A percentile compares a stretch with the other conserved stretches of the same genome.
phyloP scores from a whole-genome alignment of 1,140 invertebrate genomes.

The Heterodera schachtii region DNA sequence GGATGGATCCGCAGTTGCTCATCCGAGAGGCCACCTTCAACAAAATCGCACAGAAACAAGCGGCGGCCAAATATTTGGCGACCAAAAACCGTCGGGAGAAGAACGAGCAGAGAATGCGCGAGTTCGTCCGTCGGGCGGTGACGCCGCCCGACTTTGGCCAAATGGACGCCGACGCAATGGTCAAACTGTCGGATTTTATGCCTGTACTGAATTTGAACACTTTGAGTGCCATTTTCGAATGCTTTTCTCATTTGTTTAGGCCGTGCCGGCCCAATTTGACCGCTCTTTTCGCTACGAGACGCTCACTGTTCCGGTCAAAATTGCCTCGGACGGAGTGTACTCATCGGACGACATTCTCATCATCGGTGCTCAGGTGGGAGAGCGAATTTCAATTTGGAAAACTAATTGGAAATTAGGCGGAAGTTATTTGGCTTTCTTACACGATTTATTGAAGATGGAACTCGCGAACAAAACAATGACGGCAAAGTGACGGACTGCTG shows the following conservation, averaged over 20 bases:
- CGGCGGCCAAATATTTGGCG: constrained; percentile 14
- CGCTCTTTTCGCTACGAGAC: constrained; percentile 10
- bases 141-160: constrained; percentile 10
- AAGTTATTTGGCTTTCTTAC: too few relatives aligned
- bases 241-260: neutral
- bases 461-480: too few relatives aligned
- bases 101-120: neutral
- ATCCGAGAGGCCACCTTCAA: constrained; percentile 17
- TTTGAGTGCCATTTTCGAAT: too few relatives aligned
- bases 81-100: neutral
- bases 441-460: too few relatives aligned
- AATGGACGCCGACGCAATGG: constrained; percentile 11
- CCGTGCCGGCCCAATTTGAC: constrained; percentile 10
- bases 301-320: constrained; percentile 9
- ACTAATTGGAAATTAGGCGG: too few relatives aligned
- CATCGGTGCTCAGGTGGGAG: constrained; percentile 15
- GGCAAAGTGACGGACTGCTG: too few relatives aligned
- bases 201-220: neutral
- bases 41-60: constrained; percentile 19
- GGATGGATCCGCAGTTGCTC: constrained; percentile 18
- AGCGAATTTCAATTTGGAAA: too few relatives aligned
- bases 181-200: constrained; percentile 24
- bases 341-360: constrained; percentile 19
- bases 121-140: neutral
- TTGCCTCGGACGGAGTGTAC: constrained; percentile 7